phyloP scores from a whole-genome alignment of 2,888 invertebrate species.

The Andrena fulva region DNA sequence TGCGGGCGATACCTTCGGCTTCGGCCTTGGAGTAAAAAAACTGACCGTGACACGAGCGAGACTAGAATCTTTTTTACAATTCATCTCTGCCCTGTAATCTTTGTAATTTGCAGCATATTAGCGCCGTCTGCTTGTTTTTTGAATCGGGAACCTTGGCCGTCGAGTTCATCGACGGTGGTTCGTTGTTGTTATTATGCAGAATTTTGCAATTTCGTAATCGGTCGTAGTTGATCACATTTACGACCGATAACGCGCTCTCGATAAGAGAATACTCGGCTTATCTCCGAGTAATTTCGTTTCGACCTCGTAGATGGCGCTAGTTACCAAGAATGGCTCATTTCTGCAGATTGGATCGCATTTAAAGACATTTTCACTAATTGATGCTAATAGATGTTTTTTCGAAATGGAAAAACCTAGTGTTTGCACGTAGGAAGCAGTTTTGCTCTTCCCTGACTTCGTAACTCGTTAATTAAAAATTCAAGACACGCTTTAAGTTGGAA shows the following conservation, averaged over 20 bases:
- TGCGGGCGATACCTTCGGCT: background rate
- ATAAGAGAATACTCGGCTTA: background rate
- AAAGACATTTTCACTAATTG: background rate
- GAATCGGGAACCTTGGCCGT: conserved; percentile 14
- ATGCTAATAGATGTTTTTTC: background rate
- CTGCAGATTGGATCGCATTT: background rate
- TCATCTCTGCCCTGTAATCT: background rate
- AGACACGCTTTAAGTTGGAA: too few species aligned
- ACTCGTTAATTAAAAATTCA: too few species aligned
- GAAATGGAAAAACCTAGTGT: too few species aligned
- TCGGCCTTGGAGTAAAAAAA: too few species aligned
- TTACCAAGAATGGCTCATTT: background rate
- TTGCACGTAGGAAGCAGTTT: too few species aligned
- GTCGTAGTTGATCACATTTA: background rate
- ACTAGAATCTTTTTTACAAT: too few species aligned
- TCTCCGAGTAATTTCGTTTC: background rate
- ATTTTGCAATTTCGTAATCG: conserved; percentile 7
- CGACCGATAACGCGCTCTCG: conserved; percentile 10
- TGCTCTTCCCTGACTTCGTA: too few species aligned
- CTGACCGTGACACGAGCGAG: too few species aligned
- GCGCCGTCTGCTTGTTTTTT: background rate
- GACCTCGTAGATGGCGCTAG: background rate
- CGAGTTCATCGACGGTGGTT: background rate
- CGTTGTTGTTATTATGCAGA: conserved; percentile 17
- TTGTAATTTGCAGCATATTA: background rate